Evolutionary conservation across 2,888 invertebrate species (phyloP), one percentile per base, ranked within the genome.

Genomic region (Leucozona laternaria): DNA sequence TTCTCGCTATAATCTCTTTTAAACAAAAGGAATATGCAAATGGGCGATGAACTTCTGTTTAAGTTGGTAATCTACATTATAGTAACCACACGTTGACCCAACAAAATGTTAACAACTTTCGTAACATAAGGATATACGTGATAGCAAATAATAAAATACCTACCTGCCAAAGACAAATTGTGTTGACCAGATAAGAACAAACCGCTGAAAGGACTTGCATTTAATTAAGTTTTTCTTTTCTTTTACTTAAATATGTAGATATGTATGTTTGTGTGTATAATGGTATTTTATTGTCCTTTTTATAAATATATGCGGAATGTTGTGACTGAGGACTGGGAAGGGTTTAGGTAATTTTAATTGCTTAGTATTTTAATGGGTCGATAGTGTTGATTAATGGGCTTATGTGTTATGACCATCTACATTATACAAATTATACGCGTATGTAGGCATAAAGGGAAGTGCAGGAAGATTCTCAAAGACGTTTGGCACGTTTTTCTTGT

Each of bases 341-440:
- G 58, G 45, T 76, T 84, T 40, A 6, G 22, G 71, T 72, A 66
- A 85, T 80, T 85, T 85, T 85, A 85, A 80, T 85, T 85, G 80
- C 76, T 85, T 66, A 58, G 50, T 62, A 62, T 75, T 84, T 79
- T 75, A 79, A 84, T 75, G 75, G 25, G 43, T 75, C 34, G 75
- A 84, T 84, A 71, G 83, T 75, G 75, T 75, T 84, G 83, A 84
- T 84, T 84, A 70, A 79, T 84, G 75, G 60, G n/a, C 31, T 64
- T 11, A 7, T 60, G 22, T 66, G 37, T 66, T 17, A 25, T 25
- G 7, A 53, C 13, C n/a, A 25, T 4, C 25, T 25, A 25, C 25
- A 25, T 25, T 25, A 25, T n/a, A n/a, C n/a, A n/a, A n/a, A n/a
- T n/a, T n/a, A n/a, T n/a, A n/a, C n/a, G n/a, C n/a, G n/a, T n/a